Evolutionary conservation across 2,113 vertebrate genomes (phyloP).

Genomic region (Hippocampus zosterae): DNA sequence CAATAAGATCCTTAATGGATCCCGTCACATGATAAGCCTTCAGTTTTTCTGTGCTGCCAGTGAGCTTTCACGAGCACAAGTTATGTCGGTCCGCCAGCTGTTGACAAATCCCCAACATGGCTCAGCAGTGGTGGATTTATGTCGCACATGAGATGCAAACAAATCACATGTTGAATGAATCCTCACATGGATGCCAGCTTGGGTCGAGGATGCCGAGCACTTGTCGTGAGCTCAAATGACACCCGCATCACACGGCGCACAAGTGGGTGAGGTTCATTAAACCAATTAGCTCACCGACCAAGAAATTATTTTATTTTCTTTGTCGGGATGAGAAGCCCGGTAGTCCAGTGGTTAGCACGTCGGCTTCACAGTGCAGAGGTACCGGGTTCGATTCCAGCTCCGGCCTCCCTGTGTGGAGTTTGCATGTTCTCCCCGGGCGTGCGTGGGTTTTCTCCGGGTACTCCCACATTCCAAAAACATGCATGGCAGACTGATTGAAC

Average conservation of each 20-base stretch:
- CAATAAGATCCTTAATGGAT: neutral
- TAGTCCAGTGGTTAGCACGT: no score
- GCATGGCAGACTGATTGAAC: no score
- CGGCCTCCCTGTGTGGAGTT: no score
- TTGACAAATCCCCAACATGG: conserved; percentile 34
- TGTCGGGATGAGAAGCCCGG: neutral
- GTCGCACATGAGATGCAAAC: neutral
- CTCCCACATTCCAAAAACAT: no score
- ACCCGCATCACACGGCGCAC: neutral
- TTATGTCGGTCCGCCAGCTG: conserved; percentile 42
- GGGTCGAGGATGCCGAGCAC: neutral
- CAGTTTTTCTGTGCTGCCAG: conserved; percentile 23
- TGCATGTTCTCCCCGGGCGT: no score
- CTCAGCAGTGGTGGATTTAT: conserved; percentile 24
- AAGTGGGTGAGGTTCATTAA: conserved; percentile 8
- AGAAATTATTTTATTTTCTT: neutral
- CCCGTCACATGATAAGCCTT: conserved; percentile 14
- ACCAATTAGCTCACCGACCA: no score
- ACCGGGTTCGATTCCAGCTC: no score
- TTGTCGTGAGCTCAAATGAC: neutral
- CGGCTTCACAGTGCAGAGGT: no score
- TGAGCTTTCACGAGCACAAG: conserved; percentile 36
- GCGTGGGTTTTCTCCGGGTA: no score
- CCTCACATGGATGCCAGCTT: neutral
- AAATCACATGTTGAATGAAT: neutral